Percentiles rank a stretch among this genome's conserved stretches.
Conservation (phyloP, 2,113 vertebrate genomes). For the Hippocampus barbouri region DNA sequence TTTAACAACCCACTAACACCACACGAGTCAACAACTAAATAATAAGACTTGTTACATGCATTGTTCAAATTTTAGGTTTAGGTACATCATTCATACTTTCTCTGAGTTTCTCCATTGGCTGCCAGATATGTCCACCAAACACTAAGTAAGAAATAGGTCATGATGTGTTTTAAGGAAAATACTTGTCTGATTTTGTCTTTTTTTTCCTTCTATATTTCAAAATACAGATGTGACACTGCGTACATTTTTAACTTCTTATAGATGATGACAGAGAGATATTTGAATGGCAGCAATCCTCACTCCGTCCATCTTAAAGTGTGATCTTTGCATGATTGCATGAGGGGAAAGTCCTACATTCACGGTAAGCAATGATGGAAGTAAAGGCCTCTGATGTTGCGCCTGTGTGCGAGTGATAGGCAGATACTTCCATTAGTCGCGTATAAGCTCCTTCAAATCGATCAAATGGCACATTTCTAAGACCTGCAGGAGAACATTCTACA, state of each 20-base stretch:
- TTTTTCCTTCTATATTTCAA: neutral
- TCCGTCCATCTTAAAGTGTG: neutral
- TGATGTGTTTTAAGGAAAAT: too few relatives aligned
- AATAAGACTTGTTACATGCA: too few relatives aligned
- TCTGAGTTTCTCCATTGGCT: neutral
- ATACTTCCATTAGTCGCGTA: slow-evolving; percentile 31
- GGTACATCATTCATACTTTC: neutral
- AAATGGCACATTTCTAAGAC: slow-evolving; percentile 58
- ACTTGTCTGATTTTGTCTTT: neutral
- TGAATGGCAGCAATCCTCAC: neutral
- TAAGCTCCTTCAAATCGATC: slow-evolving; percentile 39
- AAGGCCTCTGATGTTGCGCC: slow-evolving; percentile 4
- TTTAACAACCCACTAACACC: too few relatives aligned
- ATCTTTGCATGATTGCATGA: neutral
- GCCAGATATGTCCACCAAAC: neutral
- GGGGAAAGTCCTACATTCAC: neutral
- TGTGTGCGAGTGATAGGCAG: slow-evolving; percentile 13
- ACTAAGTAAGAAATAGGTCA: neutral
- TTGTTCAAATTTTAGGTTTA: neutral
- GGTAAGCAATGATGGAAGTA: neutral
- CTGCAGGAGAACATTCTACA: slow-evolving; percentile 59
- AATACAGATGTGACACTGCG: neutral
- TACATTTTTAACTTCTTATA: neutral
- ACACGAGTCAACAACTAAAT: too few relatives aligned
- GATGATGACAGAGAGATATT: neutral